These are phyloP conservation scores for Gryllus longicercus DNA, from an alignment of 2,888 invertebrate species.

Conservation along the genomic window DNA sequence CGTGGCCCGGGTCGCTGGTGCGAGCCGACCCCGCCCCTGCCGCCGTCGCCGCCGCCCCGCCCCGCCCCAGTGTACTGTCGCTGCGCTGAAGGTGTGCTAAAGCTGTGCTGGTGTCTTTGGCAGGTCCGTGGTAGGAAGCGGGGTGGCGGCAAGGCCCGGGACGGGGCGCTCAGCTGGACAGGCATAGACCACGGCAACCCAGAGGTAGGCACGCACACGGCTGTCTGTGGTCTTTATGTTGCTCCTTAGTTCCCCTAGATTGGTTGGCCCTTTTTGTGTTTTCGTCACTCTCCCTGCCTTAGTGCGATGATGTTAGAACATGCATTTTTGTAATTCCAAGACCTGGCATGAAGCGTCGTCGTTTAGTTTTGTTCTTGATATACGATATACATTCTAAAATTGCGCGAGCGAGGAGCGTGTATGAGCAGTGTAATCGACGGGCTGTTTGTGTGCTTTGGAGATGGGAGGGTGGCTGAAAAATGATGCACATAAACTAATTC, in stretches of 20 bases:
- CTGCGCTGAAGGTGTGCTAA: slow-evolving; percentile 17
- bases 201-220: slow-evolving; percentile 37
- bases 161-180: slow-evolving; percentile 40
- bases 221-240: background rate
- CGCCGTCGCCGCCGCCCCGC: background rate
- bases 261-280: slow-evolving; percentile 6
- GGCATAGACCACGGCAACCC: slow-evolving; percentile 41
- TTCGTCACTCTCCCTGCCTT: background rate
- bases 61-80: background rate
- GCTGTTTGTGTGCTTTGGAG: too few relatives aligned
- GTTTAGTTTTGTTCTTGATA: too few relatives aligned
- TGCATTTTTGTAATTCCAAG: slow-evolving; percentile 17
- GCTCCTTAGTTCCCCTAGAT: background rate
- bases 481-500: too few relatives aligned
- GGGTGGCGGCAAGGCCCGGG: slow-evolving; percentile 39
- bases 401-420: too few relatives aligned
- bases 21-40: background rate
- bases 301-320: background rate
- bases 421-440: too few relatives aligned
- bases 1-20: slow-evolving; percentile 23
- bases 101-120: slow-evolving; percentile 25
- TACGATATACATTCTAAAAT: too few relatives aligned
- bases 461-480: too few relatives aligned
- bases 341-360: too few relatives aligned
- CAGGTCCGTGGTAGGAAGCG: slow-evolving; percentile 42